phyloP scores from a whole-genome alignment of 2,113 vertebrate genomes.

The Pao palembangensis region DNA sequence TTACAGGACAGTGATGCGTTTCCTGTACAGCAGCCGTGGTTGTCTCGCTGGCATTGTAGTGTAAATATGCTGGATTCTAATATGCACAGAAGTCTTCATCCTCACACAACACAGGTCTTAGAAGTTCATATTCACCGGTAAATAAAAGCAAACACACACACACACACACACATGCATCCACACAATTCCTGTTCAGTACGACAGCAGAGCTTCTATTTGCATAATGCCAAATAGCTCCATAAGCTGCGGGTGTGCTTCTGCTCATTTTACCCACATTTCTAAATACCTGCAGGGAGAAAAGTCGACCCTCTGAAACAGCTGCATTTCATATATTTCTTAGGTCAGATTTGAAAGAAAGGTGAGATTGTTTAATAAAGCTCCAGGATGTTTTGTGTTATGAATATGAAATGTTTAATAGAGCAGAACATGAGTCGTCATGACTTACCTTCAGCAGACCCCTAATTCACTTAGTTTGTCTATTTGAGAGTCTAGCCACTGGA shows the following conservation, averaged over 20 bases:
- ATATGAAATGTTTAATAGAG: no score
- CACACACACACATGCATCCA: background rate
- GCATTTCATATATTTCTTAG: conserved; percentile 10
- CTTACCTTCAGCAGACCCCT: no score
- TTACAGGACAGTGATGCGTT: conserved; percentile 47
- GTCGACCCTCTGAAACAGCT: background rate
- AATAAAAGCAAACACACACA: conserved; percentile 3
- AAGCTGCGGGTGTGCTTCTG: conserved; percentile 10
- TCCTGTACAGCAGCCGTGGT: conserved; percentile 23
- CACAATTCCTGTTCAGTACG: conserved; percentile 11
- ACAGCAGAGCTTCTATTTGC: conserved; percentile 34
- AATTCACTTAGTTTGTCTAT: no score
- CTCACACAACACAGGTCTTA: conserved; percentile 24
- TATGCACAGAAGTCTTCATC: conserved; percentile 1
- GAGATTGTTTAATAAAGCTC: no score
- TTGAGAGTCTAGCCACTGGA: no score
- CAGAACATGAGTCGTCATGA: no score
- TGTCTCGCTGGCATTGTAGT: conserved; percentile 19
- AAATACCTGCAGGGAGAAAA: background rate
- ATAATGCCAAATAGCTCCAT: conserved; percentile 17
- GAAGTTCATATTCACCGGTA: conserved; percentile 20
- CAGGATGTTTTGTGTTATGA: no score
- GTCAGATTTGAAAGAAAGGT: background rate
- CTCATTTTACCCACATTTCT: conserved; percentile 15
- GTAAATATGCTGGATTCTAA: conserved; percentile 13